Conservation (phyloP, 2,797 vertebrate genomes). For the Enteromius anoplus region DNA sequence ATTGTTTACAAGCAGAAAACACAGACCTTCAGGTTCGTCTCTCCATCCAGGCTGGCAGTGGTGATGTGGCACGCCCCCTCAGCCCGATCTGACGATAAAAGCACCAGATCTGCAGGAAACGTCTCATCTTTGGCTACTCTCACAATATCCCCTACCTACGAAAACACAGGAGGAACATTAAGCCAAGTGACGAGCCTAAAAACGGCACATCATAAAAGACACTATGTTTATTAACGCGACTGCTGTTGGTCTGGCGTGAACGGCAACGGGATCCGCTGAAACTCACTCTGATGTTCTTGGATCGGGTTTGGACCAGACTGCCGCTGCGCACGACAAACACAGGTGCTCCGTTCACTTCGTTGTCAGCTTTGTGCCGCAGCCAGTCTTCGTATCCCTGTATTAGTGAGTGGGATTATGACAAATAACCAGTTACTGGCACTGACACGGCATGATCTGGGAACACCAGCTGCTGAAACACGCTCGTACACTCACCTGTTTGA, state of each 20-base stretch:
- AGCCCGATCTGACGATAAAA: constrained; percentile 90
- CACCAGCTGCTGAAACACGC: not conserved
- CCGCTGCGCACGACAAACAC: constrained; percentile 98
- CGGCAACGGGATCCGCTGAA: not conserved
- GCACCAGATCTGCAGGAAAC: constrained; percentile 93
- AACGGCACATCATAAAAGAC: not conserved
- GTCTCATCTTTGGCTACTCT: constrained; percentile 99
- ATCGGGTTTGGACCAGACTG: constrained; percentile 95
- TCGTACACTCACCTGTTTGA: constrained; percentile 90
- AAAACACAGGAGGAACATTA: not conserved
- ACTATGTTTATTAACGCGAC: not conserved
- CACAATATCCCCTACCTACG: constrained; percentile 96
- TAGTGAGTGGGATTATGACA: not conserved
- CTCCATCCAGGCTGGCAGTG: constrained; percentile 95
- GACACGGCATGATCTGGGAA: not conserved
- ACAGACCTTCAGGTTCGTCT: constrained; percentile 96
- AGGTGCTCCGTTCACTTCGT: constrained; percentile 96
- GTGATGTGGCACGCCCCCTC: constrained; percentile 97
- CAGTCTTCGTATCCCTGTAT: constrained; percentile 95
- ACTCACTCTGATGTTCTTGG: constrained; percentile 96
- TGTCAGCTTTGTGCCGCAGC: constrained; percentile 97
- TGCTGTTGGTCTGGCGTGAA: not conserved
- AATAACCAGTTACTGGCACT: not conserved
- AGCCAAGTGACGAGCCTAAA: not conserved
- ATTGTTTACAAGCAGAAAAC: constrained; percentile 12